Base-by-base conservation (phyloP, 2,888 invertebrate species). In the Selenia dentaria region DNA sequence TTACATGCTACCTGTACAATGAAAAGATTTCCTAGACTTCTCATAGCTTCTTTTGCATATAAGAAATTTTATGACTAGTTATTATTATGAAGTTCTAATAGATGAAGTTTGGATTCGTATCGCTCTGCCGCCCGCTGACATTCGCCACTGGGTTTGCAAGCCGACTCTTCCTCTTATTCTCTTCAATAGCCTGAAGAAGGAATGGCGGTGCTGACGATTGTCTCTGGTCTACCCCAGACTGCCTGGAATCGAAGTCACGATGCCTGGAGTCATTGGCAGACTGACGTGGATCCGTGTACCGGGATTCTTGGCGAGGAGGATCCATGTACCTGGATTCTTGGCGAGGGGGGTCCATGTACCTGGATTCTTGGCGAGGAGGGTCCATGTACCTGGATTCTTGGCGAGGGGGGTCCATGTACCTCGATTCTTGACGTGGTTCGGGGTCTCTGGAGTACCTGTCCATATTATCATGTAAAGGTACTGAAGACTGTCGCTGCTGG, bases 41-140 rank as follows among this genome's bases (percentile, higher is more conserved):
- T n/a, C n/a, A n/a, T n/a, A n/a, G n/a, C n/a, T n/a, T n/a, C n/a
- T n/a, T n/a, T n/a, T n/a, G n/a, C n/a, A n/a, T n/a, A n/a, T n/a
- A n/a, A n/a, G n/a, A n/a, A n/a, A n/a, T n/a, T n/a, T n/a, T n/a
- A n/a, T n/a, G n/a, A n/a, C n/a, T n/a, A n/a, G n/a, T n/a, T n/a
- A n/a, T n/a, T n/a, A n/a, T n/a, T 1, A 25, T 4, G 25, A 3
- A 9, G 25, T 25, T 25, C 48, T 73, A 88, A 58, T 85, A 88
- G 33, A 87, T 88, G 54, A 87, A 89, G 67, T 88, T 88, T 3
- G 88, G 84, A 48, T 90, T 89, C 0, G 84, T 83, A 0, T 83
- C 83, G 50, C 83, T 87, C 53, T 80, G 83, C 6, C 82, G 67
- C 26, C 73, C 75, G 26, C 69, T 78, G 1, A 69, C 73, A 28